These are phyloP conservation scores for Bubo bubo DNA, from an alignment of 2,113 vertebrate species.

Conservation along the genomic window DNA sequence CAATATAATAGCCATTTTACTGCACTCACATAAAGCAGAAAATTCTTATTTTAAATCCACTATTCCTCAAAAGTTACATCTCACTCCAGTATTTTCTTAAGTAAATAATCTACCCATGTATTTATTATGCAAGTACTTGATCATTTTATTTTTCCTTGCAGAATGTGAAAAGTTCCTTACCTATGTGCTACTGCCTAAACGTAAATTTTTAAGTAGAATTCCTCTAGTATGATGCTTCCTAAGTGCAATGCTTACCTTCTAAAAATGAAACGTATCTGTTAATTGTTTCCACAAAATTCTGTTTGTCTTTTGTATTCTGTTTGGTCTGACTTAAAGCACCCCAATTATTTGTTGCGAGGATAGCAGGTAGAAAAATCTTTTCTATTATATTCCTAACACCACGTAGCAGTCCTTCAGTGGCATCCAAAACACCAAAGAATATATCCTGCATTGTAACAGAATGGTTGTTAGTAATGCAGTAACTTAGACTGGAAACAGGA, in stretches of 20 bases:
- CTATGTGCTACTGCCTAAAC: not conserved
- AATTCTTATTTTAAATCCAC: not conserved
- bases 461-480: not conserved
- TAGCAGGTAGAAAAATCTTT: constrained; percentile 75
- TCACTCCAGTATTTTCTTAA: not conserved
- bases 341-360: constrained; percentile 78
- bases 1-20: not conserved
- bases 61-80: not conserved
- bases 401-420: constrained; percentile 75
- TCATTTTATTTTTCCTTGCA: not conserved
- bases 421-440: constrained; percentile 80
- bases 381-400: constrained; percentile 69
- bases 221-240: not conserved
- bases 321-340: constrained; percentile 76
- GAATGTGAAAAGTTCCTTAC: not conserved
- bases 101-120: not conserved
- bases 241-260: constrained; percentile 74
- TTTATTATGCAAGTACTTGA: not conserved
- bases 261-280: constrained; percentile 77
- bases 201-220: not conserved
- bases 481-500: not conserved
- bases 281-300: constrained; percentile 75
- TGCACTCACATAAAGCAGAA: not conserved
- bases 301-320: constrained; percentile 73
- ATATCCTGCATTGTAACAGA: constrained; percentile 75